These are phyloP conservation scores for Lineus longissimus DNA, from an alignment of 1,140 invertebrate genomes.

Conservation along the genomic window DNA sequence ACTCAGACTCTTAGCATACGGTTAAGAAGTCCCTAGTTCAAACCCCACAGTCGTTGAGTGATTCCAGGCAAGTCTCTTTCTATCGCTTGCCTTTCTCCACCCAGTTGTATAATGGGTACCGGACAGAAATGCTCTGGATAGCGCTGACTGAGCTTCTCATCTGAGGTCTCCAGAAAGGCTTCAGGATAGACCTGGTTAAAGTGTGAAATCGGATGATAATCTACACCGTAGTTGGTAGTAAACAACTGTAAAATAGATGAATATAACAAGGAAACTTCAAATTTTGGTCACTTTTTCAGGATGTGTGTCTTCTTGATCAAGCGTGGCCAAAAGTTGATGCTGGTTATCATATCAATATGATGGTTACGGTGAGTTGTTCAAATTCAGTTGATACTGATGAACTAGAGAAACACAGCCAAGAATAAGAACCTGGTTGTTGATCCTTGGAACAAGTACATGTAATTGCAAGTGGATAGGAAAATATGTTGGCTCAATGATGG, in stretches of 20 bases:
- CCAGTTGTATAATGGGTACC: neutral
- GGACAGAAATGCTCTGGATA: neutral
- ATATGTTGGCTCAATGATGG: too few species aligned
- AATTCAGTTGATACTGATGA: neutral
- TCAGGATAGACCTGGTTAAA: too few species aligned
- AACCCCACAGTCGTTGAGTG: neutral
- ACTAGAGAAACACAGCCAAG: neutral
- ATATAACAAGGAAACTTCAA: constrained; percentile 9
- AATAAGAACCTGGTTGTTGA: too few species aligned
- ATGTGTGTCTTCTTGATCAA: constrained; percentile 52
- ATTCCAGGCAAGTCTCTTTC: neutral
- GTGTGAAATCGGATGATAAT: too few species aligned
- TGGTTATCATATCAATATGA: constrained; percentile 56
- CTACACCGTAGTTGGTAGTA: neutral
- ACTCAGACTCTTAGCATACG: neutral
- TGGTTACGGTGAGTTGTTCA: constrained; percentile 25
- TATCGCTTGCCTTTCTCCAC: neutral
- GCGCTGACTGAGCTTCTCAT: too few species aligned
- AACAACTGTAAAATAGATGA: neutral
- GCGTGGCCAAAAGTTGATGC: constrained; percentile 77
- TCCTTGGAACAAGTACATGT: too few species aligned
- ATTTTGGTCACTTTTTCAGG: constrained; percentile 32
- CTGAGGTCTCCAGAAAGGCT: too few species aligned
- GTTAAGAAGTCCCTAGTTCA: neutral
- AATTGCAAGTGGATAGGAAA: too few species aligned